Evolutionary conservation across 2,113 vertebrate genomes (phyloP).

Genomic region (Shinisaurus crocodilurus): DNA sequence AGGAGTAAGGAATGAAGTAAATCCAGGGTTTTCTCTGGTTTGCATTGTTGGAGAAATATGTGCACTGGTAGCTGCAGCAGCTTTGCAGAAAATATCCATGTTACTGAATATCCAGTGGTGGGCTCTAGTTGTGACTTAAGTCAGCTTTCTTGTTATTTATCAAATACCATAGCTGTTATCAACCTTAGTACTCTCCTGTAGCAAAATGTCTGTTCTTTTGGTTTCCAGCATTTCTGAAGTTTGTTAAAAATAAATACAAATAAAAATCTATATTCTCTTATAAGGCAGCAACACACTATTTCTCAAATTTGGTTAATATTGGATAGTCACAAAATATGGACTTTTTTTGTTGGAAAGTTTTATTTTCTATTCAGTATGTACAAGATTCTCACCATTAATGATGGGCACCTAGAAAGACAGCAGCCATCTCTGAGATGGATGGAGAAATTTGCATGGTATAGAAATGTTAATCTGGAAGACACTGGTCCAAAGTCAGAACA

Average conservation of each 20-base stretch:
- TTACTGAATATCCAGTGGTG: not conserved
- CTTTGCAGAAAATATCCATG: not conserved
- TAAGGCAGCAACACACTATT: not conserved
- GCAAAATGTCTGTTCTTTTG: not conserved
- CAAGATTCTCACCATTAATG: not conserved
- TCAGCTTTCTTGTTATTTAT: not conserved
- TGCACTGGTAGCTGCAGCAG: not conserved
- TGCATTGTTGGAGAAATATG: not conserved
- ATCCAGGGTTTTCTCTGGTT: not conserved
- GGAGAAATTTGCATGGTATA: not conserved
- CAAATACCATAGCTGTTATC: not conserved
- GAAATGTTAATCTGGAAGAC: not conserved
- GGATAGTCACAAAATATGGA: not conserved
- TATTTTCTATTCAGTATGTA: not conserved
- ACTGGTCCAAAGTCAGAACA: not conserved
- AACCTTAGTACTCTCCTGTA: not conserved
- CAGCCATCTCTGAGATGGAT: not conserved
- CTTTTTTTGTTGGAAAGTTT: not conserved
- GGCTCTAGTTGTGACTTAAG: too few relatives aligned
- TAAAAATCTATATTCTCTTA: not conserved
- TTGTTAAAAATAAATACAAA: not conserved
- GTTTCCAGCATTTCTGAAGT: not conserved
- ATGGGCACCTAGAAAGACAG: not conserved
- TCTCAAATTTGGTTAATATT: not conserved
- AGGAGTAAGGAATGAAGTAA: not conserved